Percentiles rank a stretch among this genome's conserved stretches.
These are phyloP conservation scores for Oxycera nigricornis DNA, from an alignment of 2,888 invertebrate genomes.

Conservation along the genomic window DNA sequence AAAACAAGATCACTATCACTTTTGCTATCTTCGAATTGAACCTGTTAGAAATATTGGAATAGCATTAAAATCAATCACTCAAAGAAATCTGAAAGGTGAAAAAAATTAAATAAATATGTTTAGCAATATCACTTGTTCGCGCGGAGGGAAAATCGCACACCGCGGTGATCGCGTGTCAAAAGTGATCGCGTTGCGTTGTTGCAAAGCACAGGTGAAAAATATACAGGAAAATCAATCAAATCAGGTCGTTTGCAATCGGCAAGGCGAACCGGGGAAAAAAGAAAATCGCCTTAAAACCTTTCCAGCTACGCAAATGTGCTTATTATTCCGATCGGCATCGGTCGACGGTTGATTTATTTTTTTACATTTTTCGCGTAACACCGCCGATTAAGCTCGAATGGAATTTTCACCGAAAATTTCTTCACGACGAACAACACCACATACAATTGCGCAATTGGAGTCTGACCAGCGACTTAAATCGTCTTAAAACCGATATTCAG, in stretches of 20 bases:
- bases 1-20: constrained; percentile 28
- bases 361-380: constrained; percentile 26
- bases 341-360: constrained; percentile 22
- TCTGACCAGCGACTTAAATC: constrained; percentile 16
- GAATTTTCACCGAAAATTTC: constrained; percentile 32
- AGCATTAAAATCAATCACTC: constrained; percentile 18
- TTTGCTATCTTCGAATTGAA: background rate
- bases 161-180: constrained; percentile 13
- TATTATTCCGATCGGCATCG: constrained; percentile 21
- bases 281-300: constrained; percentile 14
- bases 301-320: background rate
- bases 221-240: background rate
- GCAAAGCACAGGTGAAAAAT: background rate
- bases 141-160: background rate
- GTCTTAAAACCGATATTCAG: constrained; percentile 2
- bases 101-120: constrained; percentile 9
- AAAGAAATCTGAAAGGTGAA: constrained; percentile 17
- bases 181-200: constrained; percentile 4
- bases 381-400: constrained; percentile 14
- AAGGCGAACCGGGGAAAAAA: constrained; percentile 3
- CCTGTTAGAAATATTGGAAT: background rate
- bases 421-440: background rate
- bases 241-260: constrained; percentile 4
- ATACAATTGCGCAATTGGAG: constrained; percentile 26
- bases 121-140: constrained; percentile 21